Conservation (phyloP, 2,113 vertebrate genomes). For the Alethe castanea region DNA sequence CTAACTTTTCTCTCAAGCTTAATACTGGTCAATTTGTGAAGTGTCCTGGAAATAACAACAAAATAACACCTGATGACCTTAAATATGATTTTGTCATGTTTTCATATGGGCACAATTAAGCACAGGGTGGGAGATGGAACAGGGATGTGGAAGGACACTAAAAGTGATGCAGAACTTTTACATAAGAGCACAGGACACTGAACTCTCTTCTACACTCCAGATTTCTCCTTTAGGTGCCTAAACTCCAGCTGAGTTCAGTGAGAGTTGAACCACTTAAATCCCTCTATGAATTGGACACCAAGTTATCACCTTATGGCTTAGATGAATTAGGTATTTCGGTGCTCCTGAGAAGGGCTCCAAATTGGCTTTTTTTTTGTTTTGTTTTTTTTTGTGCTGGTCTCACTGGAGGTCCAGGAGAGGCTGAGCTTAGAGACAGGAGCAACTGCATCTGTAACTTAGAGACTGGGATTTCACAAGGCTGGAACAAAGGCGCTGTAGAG, state of each 20-base stretch:
- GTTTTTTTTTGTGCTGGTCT: not conserved
- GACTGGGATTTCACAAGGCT: not conserved
- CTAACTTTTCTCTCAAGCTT: not conserved
- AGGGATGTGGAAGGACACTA: not conserved
- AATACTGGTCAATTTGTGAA: not conserved
- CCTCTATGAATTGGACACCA: not conserved
- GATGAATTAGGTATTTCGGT: not conserved
- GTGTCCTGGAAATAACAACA: not conserved
- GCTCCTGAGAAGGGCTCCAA: not conserved
- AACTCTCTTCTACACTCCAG: not conserved
- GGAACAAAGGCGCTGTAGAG: not conserved
- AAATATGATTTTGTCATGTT: not conserved
- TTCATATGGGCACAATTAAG: not conserved
- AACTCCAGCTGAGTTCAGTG: not conserved
- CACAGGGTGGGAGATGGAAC: not conserved
- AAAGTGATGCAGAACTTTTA: not conserved
- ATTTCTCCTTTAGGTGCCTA: not conserved
- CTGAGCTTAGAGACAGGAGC: not conserved
- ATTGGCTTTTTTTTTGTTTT: not conserved
- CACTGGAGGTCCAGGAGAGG: not conserved
- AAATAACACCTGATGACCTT: not conserved
- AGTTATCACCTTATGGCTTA: not conserved
- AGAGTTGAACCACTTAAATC: not conserved
- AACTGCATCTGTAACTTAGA: not conserved
- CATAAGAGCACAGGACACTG: not conserved